Evolutionary conservation across 2,888 invertebrate genomes (phyloP), one percentile per base, ranked within the genome.

Genomic region (Marasmarcha lunaedactyla): DNA sequence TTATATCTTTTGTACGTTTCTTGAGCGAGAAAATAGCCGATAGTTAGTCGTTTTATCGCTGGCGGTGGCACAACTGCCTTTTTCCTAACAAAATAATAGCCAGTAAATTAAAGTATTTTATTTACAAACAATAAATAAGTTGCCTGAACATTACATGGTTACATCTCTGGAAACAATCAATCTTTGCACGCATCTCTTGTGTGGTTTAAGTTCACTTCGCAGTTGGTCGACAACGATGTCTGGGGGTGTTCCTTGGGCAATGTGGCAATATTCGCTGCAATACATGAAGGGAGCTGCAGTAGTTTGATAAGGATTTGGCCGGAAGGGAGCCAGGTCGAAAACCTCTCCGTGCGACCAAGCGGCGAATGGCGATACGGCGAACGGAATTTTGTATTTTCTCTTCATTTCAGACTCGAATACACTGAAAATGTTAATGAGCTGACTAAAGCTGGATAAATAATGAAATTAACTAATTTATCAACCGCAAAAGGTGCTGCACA

Each of bases 251-350:
- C 81, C 79, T 46, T 71, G 71, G 0, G 69, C 57, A 7, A 78
- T 63, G 38, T 79, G 81, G 39, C 81, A 81, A 34, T 81, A 81
- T 44, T 83, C 83, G 39, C 73, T 76, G 49, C 83, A 81, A 52
- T 83, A 83, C 81, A 81, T 83, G 47, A 77, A 78, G 0, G 83
- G 83, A 0, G 79, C 73, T 1, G 72, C 70, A 50, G 72, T 76
- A 1, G 79, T 77, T 52, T 81, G 83, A 50, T 55, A 79, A 0
- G 79, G 78, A 44, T 77, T 81, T 0, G 83, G 81, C 1, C 70
- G 68, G 53, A 61, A 76, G 0, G 78, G 78, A 1, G 78, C 64
- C 37, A 76, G 46, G 43, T 76, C 67, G 43, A 73, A 78, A 1
- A 43, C 38, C 46, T 78, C 81, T 0, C 73, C 77, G 37, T 73